phyloP scores from a whole-genome alignment of 1,140 invertebrate species.

The Megathymus violae region DNA sequence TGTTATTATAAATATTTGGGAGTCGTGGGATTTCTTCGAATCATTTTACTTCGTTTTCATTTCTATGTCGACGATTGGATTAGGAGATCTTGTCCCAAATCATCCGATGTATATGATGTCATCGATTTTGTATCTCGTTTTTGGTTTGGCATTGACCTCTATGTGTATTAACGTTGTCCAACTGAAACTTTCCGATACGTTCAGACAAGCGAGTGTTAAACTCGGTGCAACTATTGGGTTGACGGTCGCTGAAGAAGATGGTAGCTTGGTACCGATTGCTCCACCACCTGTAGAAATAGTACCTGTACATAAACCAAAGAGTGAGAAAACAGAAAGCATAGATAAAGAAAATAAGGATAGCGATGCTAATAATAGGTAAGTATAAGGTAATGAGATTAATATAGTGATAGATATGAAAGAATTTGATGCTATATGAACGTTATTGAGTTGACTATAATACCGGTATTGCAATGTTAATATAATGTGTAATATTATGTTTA shows the following conservation, averaged over 20 bases:
- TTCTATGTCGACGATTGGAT: constrained; percentile 96
- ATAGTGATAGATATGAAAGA: constrained; percentile 30
- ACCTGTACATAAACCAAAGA: constrained; percentile 68
- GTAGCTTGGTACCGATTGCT: constrained; percentile 76
- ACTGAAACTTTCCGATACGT: constrained; percentile 92
- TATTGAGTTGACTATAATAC: constrained; percentile 49
- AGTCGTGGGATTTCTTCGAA: constrained; percentile 93
- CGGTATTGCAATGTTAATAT: constrained; percentile 45
- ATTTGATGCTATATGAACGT: constrained; percentile 30
- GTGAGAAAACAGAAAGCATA: constrained; percentile 52
- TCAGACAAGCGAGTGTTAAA: constrained; percentile 92
- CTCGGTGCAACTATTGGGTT: constrained; percentile 94
- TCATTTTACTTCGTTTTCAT: constrained; percentile 98
- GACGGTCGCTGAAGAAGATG: constrained; percentile 88
- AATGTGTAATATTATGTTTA: constrained; percentile 46
- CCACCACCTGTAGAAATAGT: constrained; percentile 73
- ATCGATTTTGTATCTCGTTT: constrained; percentile 96
- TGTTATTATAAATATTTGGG: constrained; percentile 90
- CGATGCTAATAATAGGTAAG: constrained; percentile 66
- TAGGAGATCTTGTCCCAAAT: constrained; percentile 95
- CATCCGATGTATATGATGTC: constrained; percentile 96
- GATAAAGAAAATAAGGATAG: constrained; percentile 53
- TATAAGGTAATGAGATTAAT: constrained; percentile 38
- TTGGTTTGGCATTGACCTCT: constrained; percentile 96
- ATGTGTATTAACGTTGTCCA: constrained; percentile 99